phyloP scores from a whole-genome alignment of 2,888 invertebrate species.

The Vesta saturnalis region DNA sequence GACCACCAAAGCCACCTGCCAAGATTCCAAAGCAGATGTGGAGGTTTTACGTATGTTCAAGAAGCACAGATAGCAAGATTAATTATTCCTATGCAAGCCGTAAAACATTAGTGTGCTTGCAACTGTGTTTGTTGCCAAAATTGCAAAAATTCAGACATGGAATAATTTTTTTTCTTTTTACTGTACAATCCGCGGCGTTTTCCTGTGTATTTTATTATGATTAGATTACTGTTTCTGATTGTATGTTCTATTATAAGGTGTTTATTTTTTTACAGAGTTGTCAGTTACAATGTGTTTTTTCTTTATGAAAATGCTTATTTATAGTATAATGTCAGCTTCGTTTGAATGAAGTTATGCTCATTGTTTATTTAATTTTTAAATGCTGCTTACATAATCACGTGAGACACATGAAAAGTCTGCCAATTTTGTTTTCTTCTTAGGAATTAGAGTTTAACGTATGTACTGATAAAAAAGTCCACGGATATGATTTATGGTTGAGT shows the following conservation, averaged over 20 bases:
- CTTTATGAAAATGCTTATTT: neutral
- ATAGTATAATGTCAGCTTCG: neutral
- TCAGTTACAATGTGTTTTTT: neutral
- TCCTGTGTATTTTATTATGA: neutral
- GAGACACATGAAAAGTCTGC: neutral
- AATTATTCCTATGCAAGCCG: neutral
- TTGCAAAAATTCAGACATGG: neutral
- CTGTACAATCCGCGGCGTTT: neutral
- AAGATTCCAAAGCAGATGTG: neutral
- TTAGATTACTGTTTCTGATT: neutral
- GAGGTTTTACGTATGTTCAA: neutral
- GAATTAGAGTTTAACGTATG: neutral
- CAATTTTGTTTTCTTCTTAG: neutral
- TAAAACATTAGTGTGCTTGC: neutral
- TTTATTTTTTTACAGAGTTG: neutral
- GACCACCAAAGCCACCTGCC: neutral
- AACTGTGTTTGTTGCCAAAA: neutral
- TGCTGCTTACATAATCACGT: too few species aligned
- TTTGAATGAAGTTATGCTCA: neutral
- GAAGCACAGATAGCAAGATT: neutral
- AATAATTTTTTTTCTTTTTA: neutral
- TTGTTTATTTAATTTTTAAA: too few species aligned
- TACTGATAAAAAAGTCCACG: too few species aligned
- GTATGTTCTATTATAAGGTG: neutral
- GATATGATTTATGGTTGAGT: too few species aligned